Conservation (phyloP, 2,888 invertebrate species). For the Mamestra brassicae region DNA sequence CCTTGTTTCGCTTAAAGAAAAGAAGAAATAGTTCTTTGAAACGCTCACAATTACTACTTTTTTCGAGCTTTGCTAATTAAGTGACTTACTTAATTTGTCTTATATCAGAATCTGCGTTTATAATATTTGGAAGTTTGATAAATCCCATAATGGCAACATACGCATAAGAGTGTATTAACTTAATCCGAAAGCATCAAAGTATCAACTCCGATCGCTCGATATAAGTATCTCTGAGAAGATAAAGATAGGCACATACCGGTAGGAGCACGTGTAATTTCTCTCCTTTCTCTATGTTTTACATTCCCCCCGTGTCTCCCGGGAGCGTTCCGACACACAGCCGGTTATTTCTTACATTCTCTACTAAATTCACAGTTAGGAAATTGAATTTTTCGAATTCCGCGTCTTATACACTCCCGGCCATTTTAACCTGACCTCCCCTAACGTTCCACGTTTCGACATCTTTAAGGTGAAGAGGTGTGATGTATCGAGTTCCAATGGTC, state of each 20-base stretch:
- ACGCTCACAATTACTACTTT: background rate
- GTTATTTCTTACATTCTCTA: conserved; percentile 85
- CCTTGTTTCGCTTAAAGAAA: background rate
- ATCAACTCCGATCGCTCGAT: conserved; percentile 24
- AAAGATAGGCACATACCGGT: conserved; percentile 68
- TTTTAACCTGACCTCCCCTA: conserved; percentile 70
- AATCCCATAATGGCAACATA: background rate
- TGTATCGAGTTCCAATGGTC: conserved; percentile 70
- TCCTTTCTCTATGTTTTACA: conserved; percentile 82
- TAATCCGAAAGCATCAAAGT: background rate
- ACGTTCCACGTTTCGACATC: conserved; percentile 36
- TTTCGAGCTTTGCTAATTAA: background rate
- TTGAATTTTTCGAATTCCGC: conserved; percentile 88
- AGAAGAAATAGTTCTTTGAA: background rate
- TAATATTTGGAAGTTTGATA: background rate
- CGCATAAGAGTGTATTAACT: background rate
- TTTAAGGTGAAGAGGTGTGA: conserved; percentile 64
- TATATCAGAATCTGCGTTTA: background rate
- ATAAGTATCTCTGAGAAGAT: conserved; percentile 55
- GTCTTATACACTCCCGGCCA: conserved; percentile 73
- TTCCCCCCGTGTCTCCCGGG: conserved; percentile 78
- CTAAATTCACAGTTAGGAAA: conserved; percentile 88
- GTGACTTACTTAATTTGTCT: too few relatives aligned
- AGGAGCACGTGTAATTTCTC: conserved; percentile 78
- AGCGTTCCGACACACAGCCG: conserved; percentile 78